Evolutionary conservation across 2,797 vertebrate genomes (phyloP).

Genomic region (Oceanodroma leucorhoa): DNA sequence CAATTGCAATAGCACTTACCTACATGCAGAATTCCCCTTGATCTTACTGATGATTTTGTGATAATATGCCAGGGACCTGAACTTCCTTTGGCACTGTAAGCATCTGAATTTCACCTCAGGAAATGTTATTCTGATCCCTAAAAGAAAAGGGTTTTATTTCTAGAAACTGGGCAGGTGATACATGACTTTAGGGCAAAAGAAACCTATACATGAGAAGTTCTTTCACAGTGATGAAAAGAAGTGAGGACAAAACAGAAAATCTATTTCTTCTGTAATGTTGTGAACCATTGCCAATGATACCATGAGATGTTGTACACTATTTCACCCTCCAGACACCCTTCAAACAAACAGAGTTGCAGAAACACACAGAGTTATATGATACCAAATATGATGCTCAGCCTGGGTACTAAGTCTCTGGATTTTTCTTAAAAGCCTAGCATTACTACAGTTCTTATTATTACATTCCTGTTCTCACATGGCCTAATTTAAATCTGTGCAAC

Average conservation of each 20-base stretch:
- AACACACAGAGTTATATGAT: background rate
- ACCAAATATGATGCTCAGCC: background rate
- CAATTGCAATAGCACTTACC: background rate
- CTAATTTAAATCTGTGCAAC: background rate
- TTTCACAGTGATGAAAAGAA: background rate
- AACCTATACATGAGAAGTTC: background rate
- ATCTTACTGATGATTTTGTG: constrained; percentile 24
- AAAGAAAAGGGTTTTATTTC: background rate
- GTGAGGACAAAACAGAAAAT: background rate
- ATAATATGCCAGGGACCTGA: background rate
- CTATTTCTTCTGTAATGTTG: background rate
- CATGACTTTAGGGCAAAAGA: background rate
- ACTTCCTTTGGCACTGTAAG: background rate
- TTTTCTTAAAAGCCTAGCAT: background rate
- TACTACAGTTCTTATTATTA: background rate
- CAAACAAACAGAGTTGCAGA: background rate
- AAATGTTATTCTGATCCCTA: constrained; percentile 7
- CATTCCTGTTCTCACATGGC: background rate
- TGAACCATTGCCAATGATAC: background rate
- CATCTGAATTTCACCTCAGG: constrained; percentile 4
- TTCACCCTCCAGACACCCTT: background rate
- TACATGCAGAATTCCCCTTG: background rate
- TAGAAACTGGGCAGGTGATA: background rate
- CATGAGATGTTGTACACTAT: background rate
- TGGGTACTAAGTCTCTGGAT: background rate